Conservation (phyloP, 35 echinoderm and acorn worm species). For the Nesometra sesokonis region DNA sequence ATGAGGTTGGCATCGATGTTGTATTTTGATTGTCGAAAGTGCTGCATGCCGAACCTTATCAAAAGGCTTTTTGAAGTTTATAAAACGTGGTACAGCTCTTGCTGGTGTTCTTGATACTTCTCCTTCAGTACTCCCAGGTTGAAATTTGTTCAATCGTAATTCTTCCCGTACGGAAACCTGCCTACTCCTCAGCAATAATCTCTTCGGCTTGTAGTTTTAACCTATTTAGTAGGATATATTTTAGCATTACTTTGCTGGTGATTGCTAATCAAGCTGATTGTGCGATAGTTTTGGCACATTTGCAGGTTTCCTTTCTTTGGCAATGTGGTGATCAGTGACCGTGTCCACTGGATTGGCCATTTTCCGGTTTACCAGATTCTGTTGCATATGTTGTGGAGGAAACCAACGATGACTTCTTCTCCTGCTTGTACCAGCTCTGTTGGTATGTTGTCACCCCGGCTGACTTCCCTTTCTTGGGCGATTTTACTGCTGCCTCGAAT, state of each 20-base stretch:
- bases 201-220: slow-evolving; percentile 10
- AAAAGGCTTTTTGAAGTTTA: too few species aligned
- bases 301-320: slow-evolving; percentile 50
- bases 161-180: neutral
- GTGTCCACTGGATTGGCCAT: slow-evolving; percentile 29
- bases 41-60: too few species aligned
- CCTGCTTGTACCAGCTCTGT: neutral
- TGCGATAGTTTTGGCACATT: slow-evolving; percentile 41
- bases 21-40: too few species aligned
- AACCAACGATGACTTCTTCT: slow-evolving; percentile 2
- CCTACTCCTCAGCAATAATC: slow-evolving; percentile 28
- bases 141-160: too few species aligned
- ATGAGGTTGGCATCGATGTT: too few species aligned
- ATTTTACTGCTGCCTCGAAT: too few species aligned
- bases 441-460: slow-evolving; percentile 23
- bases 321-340: slow-evolving; percentile 37
- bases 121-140: too few species aligned
- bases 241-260: slow-evolving; percentile 12
- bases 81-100: too few species aligned
- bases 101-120: too few species aligned
- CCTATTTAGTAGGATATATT: slow-evolving; percentile 15
- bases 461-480: too few species aligned
- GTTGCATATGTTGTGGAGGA: slow-evolving; percentile 29
- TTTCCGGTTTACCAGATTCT: slow-evolving; percentile 42
- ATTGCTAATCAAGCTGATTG: neutral